Conservation (phyloP, 2,797 vertebrate genomes). For the Threskiornis aethiopicus region DNA sequence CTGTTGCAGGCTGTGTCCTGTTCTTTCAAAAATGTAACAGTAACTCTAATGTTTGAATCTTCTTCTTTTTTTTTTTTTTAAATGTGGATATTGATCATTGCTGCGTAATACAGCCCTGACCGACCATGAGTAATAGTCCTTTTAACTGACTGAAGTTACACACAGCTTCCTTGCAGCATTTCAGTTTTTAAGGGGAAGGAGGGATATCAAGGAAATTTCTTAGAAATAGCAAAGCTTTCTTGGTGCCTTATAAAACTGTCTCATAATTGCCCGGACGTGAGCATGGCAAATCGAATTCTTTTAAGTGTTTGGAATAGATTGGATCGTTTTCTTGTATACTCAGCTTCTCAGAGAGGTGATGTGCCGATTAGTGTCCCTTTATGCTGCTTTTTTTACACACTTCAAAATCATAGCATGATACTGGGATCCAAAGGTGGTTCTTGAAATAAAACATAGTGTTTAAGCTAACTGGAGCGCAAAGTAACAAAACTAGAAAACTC, state of each 20-base stretch:
- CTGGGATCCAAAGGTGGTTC: background rate
- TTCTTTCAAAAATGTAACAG: background rate
- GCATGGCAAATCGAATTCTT: background rate
- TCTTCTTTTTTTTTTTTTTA: background rate
- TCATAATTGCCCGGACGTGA: background rate
- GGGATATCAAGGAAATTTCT: background rate
- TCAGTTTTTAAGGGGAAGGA: background rate
- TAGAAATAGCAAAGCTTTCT: background rate
- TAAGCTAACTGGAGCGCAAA: background rate
- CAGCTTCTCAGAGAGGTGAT: background rate
- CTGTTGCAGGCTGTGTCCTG: background rate
- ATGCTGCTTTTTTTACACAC: accelerated
- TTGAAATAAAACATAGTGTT: background rate
- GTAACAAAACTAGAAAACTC: background rate
- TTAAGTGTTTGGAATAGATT: background rate
- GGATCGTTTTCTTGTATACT: background rate
- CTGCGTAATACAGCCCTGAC: background rate
- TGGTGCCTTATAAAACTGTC: background rate
- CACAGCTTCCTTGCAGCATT: accelerated
- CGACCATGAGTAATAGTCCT: background rate
- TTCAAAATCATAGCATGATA: background rate
- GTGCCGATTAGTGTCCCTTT: background rate
- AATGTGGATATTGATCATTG: background rate
- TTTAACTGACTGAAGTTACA: background rate
- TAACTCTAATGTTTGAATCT: background rate